These are phyloP conservation scores for Drosophila littoralis DNA, from an alignment of 1,140 invertebrate species.

Conservation along the genomic window DNA sequence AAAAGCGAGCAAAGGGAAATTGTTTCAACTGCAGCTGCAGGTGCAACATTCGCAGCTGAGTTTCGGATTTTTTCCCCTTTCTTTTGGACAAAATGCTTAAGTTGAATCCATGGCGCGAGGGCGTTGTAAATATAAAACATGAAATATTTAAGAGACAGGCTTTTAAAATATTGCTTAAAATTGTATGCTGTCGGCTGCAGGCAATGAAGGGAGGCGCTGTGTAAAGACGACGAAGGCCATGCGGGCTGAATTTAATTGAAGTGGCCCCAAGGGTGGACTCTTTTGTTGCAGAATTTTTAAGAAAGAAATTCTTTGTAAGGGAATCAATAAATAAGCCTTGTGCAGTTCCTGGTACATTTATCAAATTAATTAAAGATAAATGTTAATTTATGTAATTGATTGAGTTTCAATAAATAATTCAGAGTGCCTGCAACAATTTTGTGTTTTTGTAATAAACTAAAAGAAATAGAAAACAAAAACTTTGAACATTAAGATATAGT, in stretches of 20 bases:
- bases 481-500: no score
- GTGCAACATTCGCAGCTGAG: constrained; percentile 44
- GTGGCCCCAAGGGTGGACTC: constrained; percentile 21
- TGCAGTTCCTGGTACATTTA: neutral
- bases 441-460: no score
- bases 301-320: neutral
- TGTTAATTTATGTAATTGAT: no score
- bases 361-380: neutral
- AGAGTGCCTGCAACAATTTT: neutral
- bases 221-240: constrained; percentile 15
- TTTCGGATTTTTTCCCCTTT: neutral
- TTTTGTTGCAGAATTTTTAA: constrained; percentile 15
- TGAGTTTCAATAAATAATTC: no score
- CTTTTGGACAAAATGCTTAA: constrained; percentile 36
- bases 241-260: constrained; percentile 54
- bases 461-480: no score
- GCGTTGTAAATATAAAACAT: constrained; percentile 67
- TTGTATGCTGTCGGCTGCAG: constrained; percentile 22
- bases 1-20: constrained; percentile 47
- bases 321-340: constrained; percentile 7
- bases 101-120: constrained; percentile 14
- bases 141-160: constrained; percentile 65
- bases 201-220: neutral
- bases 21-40: constrained; percentile 67
- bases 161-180: constrained; percentile 79